Evolutionary conservation across 1,140 invertebrate species (phyloP), one percentile per base, ranked within the genome.

Genomic region (Cydia strobilella): DNA sequence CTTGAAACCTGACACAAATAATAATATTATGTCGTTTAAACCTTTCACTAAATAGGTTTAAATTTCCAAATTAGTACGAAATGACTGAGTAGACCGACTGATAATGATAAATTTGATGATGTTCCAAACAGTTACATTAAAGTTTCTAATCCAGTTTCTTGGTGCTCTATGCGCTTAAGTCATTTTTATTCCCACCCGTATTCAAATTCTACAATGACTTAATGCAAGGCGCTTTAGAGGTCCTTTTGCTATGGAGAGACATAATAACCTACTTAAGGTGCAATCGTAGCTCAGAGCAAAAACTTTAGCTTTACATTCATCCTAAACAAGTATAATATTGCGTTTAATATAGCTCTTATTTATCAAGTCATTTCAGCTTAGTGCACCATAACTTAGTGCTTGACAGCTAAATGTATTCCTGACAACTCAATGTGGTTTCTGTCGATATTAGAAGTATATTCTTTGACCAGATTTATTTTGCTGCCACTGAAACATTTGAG

Each of bases 401-500:
- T 76, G 80, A 76, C 78, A 75, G 45, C 48, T 79, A 75, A 81
- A 81, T 79, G 76, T 76, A 72, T 76, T 74, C 74, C 27, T 79
- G 80, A 81, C 80, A 79, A 75, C 75, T 82, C 77, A 77, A 80
- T 77, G 77, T 69, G 35, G 65, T 69, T 69, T 31, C 76, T 73
- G 66, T 75, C 62, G 45, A 66, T 76, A 75, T 39, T 76, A 39
- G 25, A 73, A 72, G 35, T 63, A 62, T 75, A 73, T 74, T 78
- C 74, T 74, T 78, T 45, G 48, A 35, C 62, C 48, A 75, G 18
- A 45, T 65, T 75, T 63, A 65, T 35, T 73, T 73, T 62, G 35
- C 65, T n/a, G 35, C 65, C 65, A 12, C 31, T 23, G 23, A 66
- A 69, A 69, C n/a, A 42, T 69, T 69, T 39, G 65, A 31, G 18